These are phyloP conservation scores for Nymphalis polychloros DNA, from an alignment of 2,888 invertebrate species.

Conservation along the genomic window DNA sequence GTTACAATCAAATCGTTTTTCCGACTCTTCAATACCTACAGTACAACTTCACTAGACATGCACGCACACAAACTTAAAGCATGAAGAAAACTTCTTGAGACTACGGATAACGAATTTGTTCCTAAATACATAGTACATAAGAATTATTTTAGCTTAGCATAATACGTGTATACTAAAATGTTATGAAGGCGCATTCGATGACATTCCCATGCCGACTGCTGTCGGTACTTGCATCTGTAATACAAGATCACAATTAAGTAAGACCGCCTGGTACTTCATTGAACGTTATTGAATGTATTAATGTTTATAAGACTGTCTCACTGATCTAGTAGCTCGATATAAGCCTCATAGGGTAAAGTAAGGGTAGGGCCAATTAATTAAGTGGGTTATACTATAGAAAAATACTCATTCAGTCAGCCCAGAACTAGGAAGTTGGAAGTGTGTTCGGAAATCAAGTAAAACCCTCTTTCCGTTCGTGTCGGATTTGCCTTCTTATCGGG, in stretches of 20 bases:
- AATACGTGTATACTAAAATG: conserved; percentile 58
- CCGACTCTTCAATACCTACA: conserved; percentile 26
- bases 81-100: conserved; percentile 72
- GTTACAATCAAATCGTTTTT: conserved; percentile 24
- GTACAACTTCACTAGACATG: conserved; percentile 48
- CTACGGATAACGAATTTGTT: conserved; percentile 76
- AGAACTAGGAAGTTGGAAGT: too few relatives aligned
- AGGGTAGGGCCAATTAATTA: too few relatives aligned
- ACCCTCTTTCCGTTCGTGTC: too few relatives aligned
- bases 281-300: too few relatives aligned
- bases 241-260: not conserved
- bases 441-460: too few relatives aligned
- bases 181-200: conserved; percentile 74
- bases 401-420: too few relatives aligned
- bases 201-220: conserved; percentile 63
- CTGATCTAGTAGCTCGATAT: too few relatives aligned
- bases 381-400: too few relatives aligned
- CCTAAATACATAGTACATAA: conserved; percentile 69
- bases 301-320: too few relatives aligned
- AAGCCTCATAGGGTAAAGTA: too few relatives aligned
- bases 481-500: too few relatives aligned
- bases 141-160: conserved; percentile 65
- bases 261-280: not conserved
- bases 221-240: conserved; percentile 57
- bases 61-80: conserved; percentile 69